A percentile compares a stretch with the other conserved stretches of the same genome.
These are phyloP conservation scores for Rhea pennata DNA, from an alignment of 2,113 vertebrate genomes.

Conservation along the genomic window DNA sequence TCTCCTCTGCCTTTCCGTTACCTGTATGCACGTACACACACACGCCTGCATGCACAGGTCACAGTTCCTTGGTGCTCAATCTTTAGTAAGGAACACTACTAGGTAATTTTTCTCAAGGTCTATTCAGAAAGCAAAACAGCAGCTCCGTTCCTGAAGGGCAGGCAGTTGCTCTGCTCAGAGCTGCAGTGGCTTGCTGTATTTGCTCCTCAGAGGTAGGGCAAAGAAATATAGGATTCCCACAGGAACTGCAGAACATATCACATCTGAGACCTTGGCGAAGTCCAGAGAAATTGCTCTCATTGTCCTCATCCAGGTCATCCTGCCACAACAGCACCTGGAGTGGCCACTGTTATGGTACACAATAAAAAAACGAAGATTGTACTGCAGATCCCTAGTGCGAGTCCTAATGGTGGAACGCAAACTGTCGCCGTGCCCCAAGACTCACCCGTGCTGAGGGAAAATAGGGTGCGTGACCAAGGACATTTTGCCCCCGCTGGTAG, in stretches of 20 bases:
- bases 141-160: background rate
- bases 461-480: background rate
- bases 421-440: background rate
- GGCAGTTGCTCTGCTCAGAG: background rate
- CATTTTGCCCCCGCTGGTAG: background rate
- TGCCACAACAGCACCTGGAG: background rate
- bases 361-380: background rate
- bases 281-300: background rate
- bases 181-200: background rate
- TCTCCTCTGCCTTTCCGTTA: background rate
- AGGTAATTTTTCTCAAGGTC: background rate
- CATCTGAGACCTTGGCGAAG: accelerated
- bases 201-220: background rate
- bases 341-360: background rate
- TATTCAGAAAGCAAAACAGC: background rate
- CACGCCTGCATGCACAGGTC: background rate
- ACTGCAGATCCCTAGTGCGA: background rate
- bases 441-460: background rate
- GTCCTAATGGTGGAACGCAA: background rate
- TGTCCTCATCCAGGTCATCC: background rate
- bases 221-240: background rate
- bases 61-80: background rate
- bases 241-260: background rate
- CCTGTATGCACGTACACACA: background rate
- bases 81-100: background rate